Base-by-base conservation (phyloP, 2,888 invertebrate species). In the Oscheius sp. region DNA sequence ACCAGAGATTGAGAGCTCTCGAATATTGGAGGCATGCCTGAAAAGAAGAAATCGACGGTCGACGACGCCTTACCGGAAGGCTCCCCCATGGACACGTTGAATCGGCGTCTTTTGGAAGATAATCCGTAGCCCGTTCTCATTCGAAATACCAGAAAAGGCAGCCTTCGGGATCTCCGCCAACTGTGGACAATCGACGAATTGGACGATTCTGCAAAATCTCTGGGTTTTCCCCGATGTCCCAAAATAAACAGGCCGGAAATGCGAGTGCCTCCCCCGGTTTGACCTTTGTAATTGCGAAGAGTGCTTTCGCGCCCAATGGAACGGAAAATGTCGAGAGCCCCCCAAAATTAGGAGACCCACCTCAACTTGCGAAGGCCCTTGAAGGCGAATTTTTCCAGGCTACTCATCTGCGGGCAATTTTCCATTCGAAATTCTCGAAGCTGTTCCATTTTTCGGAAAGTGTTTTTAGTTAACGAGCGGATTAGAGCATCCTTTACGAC, bases 321-420 rank as follows among this genome's bases (percentile, higher is more conserved):
- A 43, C 43, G 58, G 70, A 58, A 69, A 55, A 53, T 53, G 12
- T 56, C 35, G 25, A 25, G n/a, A 16, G 46, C n/a, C 0, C 46
- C 58, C 58, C 9, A 12, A 58, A 58, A 27, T 58, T 27, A 29
- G 46, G 29, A 45, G 18, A 66, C 66, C n/a, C n/a, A 79, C 80
- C 77, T 53, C 12, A 80, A 52, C 45, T 75, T 76, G 35, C 69
- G 70, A 59, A 81, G 25, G 27, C 76, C 77, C 27, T 79, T 81
- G 55, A 81, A 81, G 2, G 81, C 79, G 61, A 81, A 71, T 49
- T 81, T 81, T 56, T 81, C 81, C 23, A 81, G 74, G 0, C 72
- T 75, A 21, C 69, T 68, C 53, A 81, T 49, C 49, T 74, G 72
- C 7, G 63, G 58, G 63, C 77, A 77, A 45, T 74, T 61, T 43